phyloP scores from a whole-genome alignment of 2,797 vertebrate genomes.

The Phoeniculus purpureus region DNA sequence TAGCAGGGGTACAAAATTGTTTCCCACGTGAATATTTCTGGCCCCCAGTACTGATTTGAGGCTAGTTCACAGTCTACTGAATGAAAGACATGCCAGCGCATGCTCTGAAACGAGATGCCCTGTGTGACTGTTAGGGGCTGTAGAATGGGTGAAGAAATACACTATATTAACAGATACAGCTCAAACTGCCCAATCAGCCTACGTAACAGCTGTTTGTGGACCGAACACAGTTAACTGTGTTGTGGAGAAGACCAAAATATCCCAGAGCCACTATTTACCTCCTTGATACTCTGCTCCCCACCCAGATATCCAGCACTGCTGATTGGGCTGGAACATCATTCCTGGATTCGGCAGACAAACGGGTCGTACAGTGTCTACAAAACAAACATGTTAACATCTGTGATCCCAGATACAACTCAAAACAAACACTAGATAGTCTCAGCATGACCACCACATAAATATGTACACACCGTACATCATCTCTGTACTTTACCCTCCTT shows the following conservation, averaged over 20 bases:
- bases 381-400: neutral
- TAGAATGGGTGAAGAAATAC: neutral
- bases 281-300: slow-evolving; percentile 83
- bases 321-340: slow-evolving; percentile 69
- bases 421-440: neutral
- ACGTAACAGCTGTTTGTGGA: accelerated
- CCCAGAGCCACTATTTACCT: slow-evolving; percentile 69
- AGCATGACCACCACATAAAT: neutral
- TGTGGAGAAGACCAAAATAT: neutral
- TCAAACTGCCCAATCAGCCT: neutral
- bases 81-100: neutral
- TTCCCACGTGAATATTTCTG: neutral
- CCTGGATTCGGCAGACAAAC: slow-evolving; percentile 87
- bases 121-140: neutral
- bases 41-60: neutral
- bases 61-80: neutral
- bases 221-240: neutral
- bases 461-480: neutral
- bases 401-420: neutral
- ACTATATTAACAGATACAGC: neutral
- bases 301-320: slow-evolving; percentile 82
- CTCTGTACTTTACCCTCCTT: neutral
- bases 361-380: slow-evolving; percentile 69
- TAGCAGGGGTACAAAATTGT: neutral
- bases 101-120: neutral